Base-by-base conservation (phyloP, 2,888 invertebrate genomes). In the Phragmatobia fuliginosa region DNA sequence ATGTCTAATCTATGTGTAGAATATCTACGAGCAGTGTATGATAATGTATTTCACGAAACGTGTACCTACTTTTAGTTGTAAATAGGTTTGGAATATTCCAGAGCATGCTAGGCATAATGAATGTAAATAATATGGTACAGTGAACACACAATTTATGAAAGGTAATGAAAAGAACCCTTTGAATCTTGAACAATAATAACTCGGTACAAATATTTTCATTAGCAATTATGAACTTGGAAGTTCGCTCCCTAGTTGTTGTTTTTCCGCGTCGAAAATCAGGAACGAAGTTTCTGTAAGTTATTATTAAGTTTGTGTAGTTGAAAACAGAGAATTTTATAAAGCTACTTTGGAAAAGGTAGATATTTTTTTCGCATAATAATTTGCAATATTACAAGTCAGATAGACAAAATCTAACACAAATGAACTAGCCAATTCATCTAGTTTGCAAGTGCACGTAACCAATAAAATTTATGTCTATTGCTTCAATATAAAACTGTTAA, bases 1-100 rank as follows among this genome's bases (percentile, higher is more conserved):
- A 75, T 66, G 72, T 62, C 74, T 84, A 83, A 83, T 83, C 79
- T 79, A 74, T 81, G 74, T 67, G 67, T 67, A 71, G 68, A 70
- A 69, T 80, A 73, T 79, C 73, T 72, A 70, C 66, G 75, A 78
- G 78, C 76, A 78, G 74, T 74, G 71, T 62, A 69, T 14, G 1
- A 41, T 16, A 41, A 73, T 77, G 56, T 28, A 61, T 74, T 36
- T 76, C 72, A 73, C 71, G 68, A 75, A 75, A 78, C 83, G 83
- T 85, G 85, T 80, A 80, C 67, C 66, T 70, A 70, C 70, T 78
- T 83, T 89, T 85, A 82, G 85, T 79, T 81, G 85, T 81, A 85
- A 82, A 75, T 74, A 65, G n/a, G 64, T 71, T 68, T 73, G 74
- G 68, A n/a, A 49, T 2, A 49, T 25, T 41, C 16, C 5, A 38